A percentile compares a stretch with the other conserved stretches of the same genome.
Evolutionary conservation across 2,113 vertebrate genomes (phyloP).

Genomic region (Brachyhypopomus gauderio): DNA sequence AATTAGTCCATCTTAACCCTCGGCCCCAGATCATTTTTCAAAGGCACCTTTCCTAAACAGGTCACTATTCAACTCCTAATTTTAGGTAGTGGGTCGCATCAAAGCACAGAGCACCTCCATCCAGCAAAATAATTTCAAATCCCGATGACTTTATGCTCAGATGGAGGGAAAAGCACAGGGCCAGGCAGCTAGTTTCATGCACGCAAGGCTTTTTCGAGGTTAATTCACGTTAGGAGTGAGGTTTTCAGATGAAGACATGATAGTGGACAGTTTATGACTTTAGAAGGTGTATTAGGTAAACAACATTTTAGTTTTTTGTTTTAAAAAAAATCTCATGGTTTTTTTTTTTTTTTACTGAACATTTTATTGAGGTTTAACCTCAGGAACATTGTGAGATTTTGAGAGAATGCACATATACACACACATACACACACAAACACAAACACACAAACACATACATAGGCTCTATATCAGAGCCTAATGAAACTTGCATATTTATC

Average conservation of each 20-base stretch:
- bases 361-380: too few species aligned
- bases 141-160: constrained; percentile 32
- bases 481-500: too few species aligned
- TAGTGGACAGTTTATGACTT: too few species aligned
- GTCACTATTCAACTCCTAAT: constrained; percentile 37
- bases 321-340: too few species aligned
- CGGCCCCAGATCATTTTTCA: constrained; percentile 42
- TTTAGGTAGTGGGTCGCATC: constrained; percentile 36
- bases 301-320: too few species aligned
- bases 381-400: too few species aligned
- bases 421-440: too few species aligned
- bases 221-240: not conserved
- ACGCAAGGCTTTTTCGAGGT: constrained; percentile 6
- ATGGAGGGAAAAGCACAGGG: constrained; percentile 20
- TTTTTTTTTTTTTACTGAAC: too few species aligned
- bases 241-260: not conserved
- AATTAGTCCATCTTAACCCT: constrained; percentile 46
- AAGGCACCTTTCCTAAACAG: constrained; percentile 51
- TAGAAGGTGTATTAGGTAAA: too few species aligned
- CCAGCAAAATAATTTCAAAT: constrained; percentile 48
- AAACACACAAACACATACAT: too few species aligned
- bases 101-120: constrained; percentile 32
- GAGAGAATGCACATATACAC: too few species aligned
- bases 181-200: not conserved
- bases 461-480: too few species aligned